Evolutionary conservation across 2,888 invertebrate genomes (phyloP), one percentile per base, ranked within the genome.

Genomic region (Apodemia duryi): DNA sequence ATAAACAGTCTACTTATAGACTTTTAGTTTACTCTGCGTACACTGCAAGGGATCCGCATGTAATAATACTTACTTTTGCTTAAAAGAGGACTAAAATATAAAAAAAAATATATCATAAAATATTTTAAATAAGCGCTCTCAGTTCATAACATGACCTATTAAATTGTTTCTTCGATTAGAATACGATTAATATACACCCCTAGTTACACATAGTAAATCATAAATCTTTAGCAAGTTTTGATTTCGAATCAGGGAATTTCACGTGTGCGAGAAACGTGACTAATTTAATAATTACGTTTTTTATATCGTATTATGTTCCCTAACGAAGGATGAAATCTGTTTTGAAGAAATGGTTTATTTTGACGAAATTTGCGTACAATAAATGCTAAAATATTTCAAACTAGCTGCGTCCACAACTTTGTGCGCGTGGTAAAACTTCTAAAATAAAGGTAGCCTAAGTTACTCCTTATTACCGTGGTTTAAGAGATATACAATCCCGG

Each of bases 161-260:
- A 32, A 6, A 2, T 35, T 35, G 32, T 60, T 60, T 60, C 57
- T 10, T n/a, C 13, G 6, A 60, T 32, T 60, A 60, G 11, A 35
- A 32, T 35, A 60, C 32, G 13, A 13, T 60, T 32, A 3, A 38
- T 38, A 13, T 35, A 60, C 32, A 32, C 13, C 57, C 13, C n/a
- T 13, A 60, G 57, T 60, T 60, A 60, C 57, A 60, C 29, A 35
- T 60, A 35, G 32, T 35, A 60, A 60, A 35, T 60, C 57, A 60
- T 60, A 60, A 60, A 60, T 60, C 57, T 60, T 60, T 35, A n/a
- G 32, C 57, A 32, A 60, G 57, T 60, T 35, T 60, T 32, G 57
- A 60, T 60, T 60, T 60, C 35, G 57, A 60, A 60, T 60, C 57
- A 60, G 35, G 6, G 35, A n/a, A 60, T 7, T 35, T 35, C 32